A percentile compares a stretch with the other conserved stretches of the same genome.
phyloP scores from a whole-genome alignment of 2,888 invertebrate species.

The Scrobipalpa atriplicella region DNA sequence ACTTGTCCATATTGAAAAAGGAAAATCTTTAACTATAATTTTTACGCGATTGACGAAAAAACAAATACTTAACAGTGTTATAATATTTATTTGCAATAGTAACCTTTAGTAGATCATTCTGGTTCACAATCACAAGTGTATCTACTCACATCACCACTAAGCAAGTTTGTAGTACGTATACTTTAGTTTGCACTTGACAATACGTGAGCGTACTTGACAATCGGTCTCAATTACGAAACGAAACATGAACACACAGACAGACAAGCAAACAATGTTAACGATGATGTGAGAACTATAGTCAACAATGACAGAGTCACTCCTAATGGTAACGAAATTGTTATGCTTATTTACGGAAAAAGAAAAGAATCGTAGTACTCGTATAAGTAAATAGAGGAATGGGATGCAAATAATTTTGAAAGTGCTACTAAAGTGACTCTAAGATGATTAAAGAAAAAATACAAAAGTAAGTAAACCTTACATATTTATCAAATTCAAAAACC shows the following conservation, averaged over 20 bases:
- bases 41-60: too few relatives aligned
- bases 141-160: background rate
- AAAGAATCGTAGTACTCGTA: background rate
- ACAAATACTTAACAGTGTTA: too few relatives aligned
- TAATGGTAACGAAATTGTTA: background rate
- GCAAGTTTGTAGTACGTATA: background rate
- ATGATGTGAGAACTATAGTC: conserved; percentile 31
- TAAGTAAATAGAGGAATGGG: background rate
- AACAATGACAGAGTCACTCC: conserved; percentile 17
- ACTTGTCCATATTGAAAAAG: too few relatives aligned
- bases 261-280: conserved; percentile 42
- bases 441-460: too few relatives aligned
- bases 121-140: background rate
- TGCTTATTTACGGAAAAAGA: background rate
- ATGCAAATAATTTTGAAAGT: too few relatives aligned
- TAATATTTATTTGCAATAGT: too few relatives aligned
- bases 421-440: too few relatives aligned
- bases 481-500: too few relatives aligned
- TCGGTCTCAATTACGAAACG: conserved; percentile 67
- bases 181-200: conserved; percentile 40
- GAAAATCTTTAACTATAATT: too few relatives aligned
- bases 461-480: too few relatives aligned
- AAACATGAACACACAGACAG: conserved; percentile 46
- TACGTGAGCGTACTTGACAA: conserved; percentile 51
- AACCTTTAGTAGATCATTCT: too few relatives aligned